A percentile compares a stretch with the other conserved stretches of the same genome.
Conservation (phyloP, 2,113 vertebrate genomes). For the Burhinus bistriatus region DNA sequence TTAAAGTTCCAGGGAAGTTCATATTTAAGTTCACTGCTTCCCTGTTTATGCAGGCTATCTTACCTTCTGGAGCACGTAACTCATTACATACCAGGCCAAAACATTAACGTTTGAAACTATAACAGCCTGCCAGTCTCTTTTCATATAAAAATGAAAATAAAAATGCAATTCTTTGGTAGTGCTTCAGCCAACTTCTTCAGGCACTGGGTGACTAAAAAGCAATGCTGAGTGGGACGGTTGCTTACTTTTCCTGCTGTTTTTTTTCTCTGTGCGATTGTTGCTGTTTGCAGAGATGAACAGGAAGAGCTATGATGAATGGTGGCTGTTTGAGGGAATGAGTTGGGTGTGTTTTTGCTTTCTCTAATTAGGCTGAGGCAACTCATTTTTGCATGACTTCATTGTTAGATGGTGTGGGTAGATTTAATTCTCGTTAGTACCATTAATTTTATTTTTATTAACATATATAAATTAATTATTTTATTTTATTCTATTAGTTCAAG, state of each 20-base stretch:
- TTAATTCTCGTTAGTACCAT: background rate
- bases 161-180: background rate
- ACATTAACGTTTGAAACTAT: background rate
- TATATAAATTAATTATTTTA: background rate
- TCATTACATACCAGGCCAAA: background rate
- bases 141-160: background rate
- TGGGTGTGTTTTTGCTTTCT: background rate
- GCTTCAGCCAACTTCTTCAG: background rate
- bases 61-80: background rate
- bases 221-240: background rate
- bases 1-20: background rate
- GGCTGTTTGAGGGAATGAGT: background rate
- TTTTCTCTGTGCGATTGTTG: background rate
- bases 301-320: background rate
- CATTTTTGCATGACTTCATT: background rate
- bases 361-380: background rate
- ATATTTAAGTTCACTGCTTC: background rate
- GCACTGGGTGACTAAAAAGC: background rate
- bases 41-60: background rate
- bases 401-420: background rate
- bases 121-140: background rate
- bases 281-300: background rate
- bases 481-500: background rate
- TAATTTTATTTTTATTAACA: background rate
- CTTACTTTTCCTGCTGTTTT: background rate